phyloP scores from a whole-genome alignment of 2,888 invertebrate species.

The Acanthoscelides obtectus region DNA sequence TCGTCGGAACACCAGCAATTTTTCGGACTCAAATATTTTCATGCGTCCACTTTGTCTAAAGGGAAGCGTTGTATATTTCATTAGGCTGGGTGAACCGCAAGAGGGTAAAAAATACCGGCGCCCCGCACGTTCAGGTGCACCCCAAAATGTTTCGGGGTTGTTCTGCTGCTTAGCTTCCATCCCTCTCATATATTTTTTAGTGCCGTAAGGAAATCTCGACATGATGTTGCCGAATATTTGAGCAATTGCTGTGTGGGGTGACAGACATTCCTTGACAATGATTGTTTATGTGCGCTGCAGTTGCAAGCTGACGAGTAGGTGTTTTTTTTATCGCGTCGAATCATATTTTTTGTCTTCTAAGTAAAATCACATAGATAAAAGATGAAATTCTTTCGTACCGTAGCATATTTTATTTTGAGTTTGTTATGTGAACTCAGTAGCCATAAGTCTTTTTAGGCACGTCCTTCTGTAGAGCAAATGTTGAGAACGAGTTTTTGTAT shows the following conservation, averaged over 20 bases:
- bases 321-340: too few relatives aligned
- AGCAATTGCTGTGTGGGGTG: background rate
- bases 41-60: conserved; percentile 46
- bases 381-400: too few relatives aligned
- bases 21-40: conserved; percentile 46
- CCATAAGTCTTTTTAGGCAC: too few relatives aligned
- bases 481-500: too few relatives aligned
- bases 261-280: background rate
- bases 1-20: conserved; percentile 36
- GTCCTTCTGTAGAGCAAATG: too few relatives aligned
- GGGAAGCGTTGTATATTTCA: conserved; percentile 36
- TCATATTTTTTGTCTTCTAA: too few relatives aligned
- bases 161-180: conserved; percentile 12
- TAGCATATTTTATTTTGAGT: too few relatives aligned
- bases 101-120: conserved; percentile 26
- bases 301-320: background rate
- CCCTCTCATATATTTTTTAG: conserved; percentile 10
- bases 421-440: too few relatives aligned
- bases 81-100: conserved; percentile 23
- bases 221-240: background rate
- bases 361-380: too few relatives aligned
- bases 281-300: background rate
- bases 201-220: background rate
- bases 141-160: conserved; percentile 26
- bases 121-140: conserved; percentile 29